phyloP scores from a whole-genome alignment of 2,113 vertebrate genomes.

The Chinchilla lanigera region DNA sequence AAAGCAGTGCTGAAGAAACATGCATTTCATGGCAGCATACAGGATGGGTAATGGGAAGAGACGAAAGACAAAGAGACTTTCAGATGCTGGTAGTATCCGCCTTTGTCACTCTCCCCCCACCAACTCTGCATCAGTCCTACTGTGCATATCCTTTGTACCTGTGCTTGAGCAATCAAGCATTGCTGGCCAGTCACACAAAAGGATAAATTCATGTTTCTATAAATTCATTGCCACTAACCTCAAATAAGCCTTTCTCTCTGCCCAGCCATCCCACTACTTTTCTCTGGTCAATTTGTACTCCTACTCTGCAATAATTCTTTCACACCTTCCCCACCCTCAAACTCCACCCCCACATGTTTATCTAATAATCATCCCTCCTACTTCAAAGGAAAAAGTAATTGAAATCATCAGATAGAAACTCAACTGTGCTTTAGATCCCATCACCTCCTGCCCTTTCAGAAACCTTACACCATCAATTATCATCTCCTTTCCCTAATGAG shows the following conservation, averaged over 20 bases:
- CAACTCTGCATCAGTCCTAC: not conserved
- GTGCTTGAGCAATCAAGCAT: not conserved
- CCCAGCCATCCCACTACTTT: not conserved
- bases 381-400: conserved; percentile 29
- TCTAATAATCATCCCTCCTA: conserved; percentile 27
- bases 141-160: not conserved
- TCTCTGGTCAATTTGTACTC: conserved; percentile 5
- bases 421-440: not conserved
- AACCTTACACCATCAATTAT: not conserved
- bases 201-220: not conserved
- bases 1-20: not conserved
- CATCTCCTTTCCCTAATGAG: conserved; percentile 1
- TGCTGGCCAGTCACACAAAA: not conserved
- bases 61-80: not conserved
- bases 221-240: not conserved
- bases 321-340: conserved; percentile 41
- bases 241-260: not conserved
- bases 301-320: conserved; percentile 37
- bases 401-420: conserved; percentile 38
- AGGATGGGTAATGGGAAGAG: not conserved
- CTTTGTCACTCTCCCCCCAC: not conserved
- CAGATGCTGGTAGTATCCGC: not conserved
- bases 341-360: conserved; percentile 45
- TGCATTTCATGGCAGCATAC: not conserved
- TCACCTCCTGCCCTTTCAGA: conserved; percentile 12